Base-by-base conservation (phyloP, 2,888 invertebrate genomes). In the Sminthurinus aureus region DNA sequence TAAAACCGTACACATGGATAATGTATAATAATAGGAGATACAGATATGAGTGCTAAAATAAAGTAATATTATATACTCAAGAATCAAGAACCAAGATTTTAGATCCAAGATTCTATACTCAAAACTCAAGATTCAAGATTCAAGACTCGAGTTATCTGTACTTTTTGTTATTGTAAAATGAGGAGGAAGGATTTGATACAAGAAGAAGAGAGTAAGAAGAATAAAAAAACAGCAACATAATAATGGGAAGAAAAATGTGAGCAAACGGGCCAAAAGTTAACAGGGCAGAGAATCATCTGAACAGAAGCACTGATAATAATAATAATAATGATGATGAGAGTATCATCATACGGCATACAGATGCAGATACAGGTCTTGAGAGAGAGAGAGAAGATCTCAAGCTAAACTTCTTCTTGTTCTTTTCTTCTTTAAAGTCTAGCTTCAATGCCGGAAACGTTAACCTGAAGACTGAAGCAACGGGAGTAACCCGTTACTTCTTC, bases 401-500 rank as follows among this genome's bases (percentile, higher is more conserved):
- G 11, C 20, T 38, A 67, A 58, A 80, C 73, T 71, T 80, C 79
- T 79, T 67, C 67, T 67, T 20, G 20, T 64, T 64, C 64, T 64
- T 67, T 22, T 20, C 67, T 67, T 67, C 73, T 71, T 9, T 12
- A 69, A 51, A 81, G 73, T 81, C 69, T 80, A 20, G 80, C 82
- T 71, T 67, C 51, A 67, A 71, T 66, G 83, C 85, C 85, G 85
- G 83, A 83, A 85, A 85, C 77, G 38, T 38, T 38, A 38, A 38
- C 38, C 38, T 38, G 38, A 38, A 38, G 38, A 38, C 38, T 38
- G 38, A 38, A 38, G 38, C 81, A 88, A 88, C 88, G 88, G 87
- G 88, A 87, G 87, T 88, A 38, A 87, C 86, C 88, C 88, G 88
- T 88, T 88, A 88, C 87, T 87, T 38, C 38, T 73, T 88, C 88